These are phyloP conservation scores for Thelaira solivaga DNA, from an alignment of 2,888 invertebrate genomes.

Conservation along the genomic window DNA sequence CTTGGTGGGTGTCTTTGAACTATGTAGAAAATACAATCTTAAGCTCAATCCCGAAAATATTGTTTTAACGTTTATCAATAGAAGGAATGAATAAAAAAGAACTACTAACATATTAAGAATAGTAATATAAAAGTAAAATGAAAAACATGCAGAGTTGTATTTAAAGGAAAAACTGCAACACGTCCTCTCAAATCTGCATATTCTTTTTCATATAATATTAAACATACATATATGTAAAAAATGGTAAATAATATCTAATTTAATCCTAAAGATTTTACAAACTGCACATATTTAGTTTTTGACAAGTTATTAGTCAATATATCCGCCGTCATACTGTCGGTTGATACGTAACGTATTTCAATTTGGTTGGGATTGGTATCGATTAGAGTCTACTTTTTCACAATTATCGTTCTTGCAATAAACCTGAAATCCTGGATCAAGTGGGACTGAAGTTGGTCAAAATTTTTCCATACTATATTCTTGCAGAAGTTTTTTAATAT, in stretches of 20 bases:
- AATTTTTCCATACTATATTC: background rate
- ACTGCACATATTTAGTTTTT: conserved; percentile 1
- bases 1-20: no score
- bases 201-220: background rate
- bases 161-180: background rate
- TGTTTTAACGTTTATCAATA: no score
- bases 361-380: conserved; percentile 52
- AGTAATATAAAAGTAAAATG: no score
- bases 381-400: conserved; percentile 15
- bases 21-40: no score
- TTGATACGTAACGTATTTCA: background rate
- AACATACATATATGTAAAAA: background rate
- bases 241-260: background rate
- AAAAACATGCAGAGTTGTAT: background rate
- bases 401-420: background rate
- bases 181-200: background rate
- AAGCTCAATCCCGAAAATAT: no score
- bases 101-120: no score
- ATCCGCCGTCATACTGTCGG: background rate
- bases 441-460: background rate
- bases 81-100: no score
- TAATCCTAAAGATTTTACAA: background rate
- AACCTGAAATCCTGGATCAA: conserved; percentile 2
- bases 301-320: conserved; percentile 1
- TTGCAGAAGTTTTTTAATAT: background rate